phyloP scores from a whole-genome alignment of 2,888 invertebrate genomes.

The Clunio marinus region DNA sequence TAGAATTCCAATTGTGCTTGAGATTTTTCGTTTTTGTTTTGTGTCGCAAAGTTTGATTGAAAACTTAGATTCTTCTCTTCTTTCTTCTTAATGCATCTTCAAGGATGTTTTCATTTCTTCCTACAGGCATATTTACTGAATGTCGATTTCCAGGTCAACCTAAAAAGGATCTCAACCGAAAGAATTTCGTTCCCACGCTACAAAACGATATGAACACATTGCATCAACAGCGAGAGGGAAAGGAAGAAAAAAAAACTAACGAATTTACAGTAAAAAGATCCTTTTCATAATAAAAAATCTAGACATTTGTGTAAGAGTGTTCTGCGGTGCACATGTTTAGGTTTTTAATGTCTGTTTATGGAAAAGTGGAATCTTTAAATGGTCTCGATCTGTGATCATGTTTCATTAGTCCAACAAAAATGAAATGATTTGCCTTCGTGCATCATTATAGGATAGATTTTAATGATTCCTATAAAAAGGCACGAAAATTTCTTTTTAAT shows the following conservation, averaged over 20 bases:
- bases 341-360: neutral
- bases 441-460: neutral
- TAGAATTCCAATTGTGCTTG: no score
- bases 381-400: slow-evolving; percentile 1
- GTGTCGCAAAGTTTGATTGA: neutral
- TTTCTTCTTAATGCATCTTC: no score
- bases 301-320: slow-evolving; percentile 4
- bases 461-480: slow-evolving; percentile 1
- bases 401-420: slow-evolving; percentile 13
- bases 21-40: neutral
- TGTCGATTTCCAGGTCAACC: neutral
- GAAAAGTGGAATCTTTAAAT: neutral
- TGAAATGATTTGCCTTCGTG: neutral
- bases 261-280: neutral
- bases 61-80: no score
- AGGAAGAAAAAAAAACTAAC: neutral
- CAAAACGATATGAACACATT: neutral
- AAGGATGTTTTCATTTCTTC: neutral
- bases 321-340: neutral
- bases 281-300: slow-evolving; percentile 2
- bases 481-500: no score
- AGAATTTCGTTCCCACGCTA: slow-evolving; percentile 26
- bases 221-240: slow-evolving; percentile 3
- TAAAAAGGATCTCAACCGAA: neutral
- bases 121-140: neutral